These are phyloP conservation scores for Lagorchestes hirsutus DNA, from an alignment of 2,797 vertebrate genomes.

Conservation along the genomic window DNA sequence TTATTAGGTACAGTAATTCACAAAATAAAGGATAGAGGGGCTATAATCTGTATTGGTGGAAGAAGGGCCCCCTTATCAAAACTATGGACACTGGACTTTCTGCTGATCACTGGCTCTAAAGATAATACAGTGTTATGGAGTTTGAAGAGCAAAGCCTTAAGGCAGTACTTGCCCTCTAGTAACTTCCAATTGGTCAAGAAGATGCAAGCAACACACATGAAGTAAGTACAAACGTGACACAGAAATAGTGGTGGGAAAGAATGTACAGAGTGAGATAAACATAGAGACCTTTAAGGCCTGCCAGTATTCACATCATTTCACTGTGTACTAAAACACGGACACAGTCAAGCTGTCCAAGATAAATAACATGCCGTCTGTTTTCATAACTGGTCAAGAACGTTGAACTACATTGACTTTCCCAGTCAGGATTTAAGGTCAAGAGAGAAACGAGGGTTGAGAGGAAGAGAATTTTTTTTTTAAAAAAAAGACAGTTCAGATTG, in stretches of 20 bases:
- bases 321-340: background rate
- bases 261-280: background rate
- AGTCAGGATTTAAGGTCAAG: background rate
- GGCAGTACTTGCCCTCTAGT: background rate
- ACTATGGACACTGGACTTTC: background rate
- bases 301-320: constrained; percentile 8
- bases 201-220: background rate
- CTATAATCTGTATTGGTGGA: background rate
- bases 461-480: background rate
- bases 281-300: background rate
- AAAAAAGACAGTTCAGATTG: background rate
- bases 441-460: background rate
- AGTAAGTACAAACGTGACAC: background rate
- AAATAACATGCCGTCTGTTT: constrained; percentile 5
- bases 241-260: background rate
- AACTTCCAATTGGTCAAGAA: background rate
- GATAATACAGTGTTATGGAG: background rate
- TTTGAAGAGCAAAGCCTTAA: background rate
- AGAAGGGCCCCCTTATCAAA: background rate
- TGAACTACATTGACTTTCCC: background rate
- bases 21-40: background rate
- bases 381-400: constrained; percentile 8
- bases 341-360: constrained; percentile 1
- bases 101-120: background rate
- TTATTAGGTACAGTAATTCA: too few relatives aligned